phyloP scores from a whole-genome alignment of 2,113 vertebrate species.

The Tragelaphus scriptus region DNA sequence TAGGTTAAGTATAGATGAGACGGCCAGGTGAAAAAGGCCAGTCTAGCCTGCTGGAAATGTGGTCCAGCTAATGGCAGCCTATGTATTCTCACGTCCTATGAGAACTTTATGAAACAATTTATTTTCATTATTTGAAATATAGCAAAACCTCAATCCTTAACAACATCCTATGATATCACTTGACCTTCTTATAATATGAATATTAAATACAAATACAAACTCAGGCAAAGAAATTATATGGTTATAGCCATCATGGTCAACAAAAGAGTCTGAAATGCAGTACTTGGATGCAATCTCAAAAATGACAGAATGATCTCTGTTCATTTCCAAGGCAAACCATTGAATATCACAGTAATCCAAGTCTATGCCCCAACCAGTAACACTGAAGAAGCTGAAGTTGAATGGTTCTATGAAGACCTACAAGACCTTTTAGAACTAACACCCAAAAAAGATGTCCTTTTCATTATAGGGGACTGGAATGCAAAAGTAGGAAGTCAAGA shows the following conservation, averaged over 20 bases:
- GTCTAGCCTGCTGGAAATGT: neutral
- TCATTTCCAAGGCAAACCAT: no score
- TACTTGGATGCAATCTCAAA: no score
- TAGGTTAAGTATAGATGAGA: neutral
- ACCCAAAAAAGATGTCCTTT: no score
- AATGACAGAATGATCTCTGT: no score
- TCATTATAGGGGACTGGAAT: no score
- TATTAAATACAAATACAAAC: neutral
- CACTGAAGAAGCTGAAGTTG: no score
- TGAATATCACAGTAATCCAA: no score
- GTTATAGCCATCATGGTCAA: neutral
- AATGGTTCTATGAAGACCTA: no score
- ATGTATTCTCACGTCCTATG: neutral
- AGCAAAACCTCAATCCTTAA: neutral
- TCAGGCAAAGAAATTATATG: neutral
- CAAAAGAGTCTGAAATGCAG: no score
- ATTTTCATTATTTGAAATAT: neutral
- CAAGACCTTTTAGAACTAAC: no score
- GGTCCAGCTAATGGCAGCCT: neutral
- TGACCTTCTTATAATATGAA: neutral
- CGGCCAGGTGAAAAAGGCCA: neutral
- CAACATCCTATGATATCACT: neutral
- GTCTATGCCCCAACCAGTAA: no score
- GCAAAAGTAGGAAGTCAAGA: no score
- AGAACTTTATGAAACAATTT: neutral